Base-by-base conservation (phyloP, 2,888 invertebrate genomes). In the Agrochola circellaris region DNA sequence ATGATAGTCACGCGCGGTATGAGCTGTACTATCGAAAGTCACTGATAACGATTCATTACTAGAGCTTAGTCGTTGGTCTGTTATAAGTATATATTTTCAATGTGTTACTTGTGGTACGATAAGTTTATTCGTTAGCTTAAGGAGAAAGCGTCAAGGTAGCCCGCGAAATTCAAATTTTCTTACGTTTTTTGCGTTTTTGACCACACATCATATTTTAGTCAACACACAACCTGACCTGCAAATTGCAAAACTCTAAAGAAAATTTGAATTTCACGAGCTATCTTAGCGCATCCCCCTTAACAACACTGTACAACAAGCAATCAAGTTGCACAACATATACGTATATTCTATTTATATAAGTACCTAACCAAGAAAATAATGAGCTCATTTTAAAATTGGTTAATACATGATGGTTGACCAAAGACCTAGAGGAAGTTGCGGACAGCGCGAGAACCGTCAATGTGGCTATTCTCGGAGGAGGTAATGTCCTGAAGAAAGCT, bases 1-100 rank as follows among this genome's bases (percentile, higher is more conserved):
- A 62, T 30, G 20, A 34, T 38, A 17, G 79, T 54, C 81, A 79
- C 79, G 66, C 56, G 34, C 48, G 66, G 26, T 17, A 6, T 17
- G 23, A 34, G 42, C 23, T 81, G 64, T 34, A 75, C 68, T 45
- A 42, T 26, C 30, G 34, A 56, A 76, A 62, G 38, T 64, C 15
- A 51, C 56, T 62, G 62, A 38, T 51, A 45, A 54, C 45, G 20
- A 15, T 56, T 61, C 34, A 4, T 23, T 48, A 26, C 13, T 17
- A 38, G 26, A 23, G 34, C 17, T 60, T 54, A 34, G 15, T 34
- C 34, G 17, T 45, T 26, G 1, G 34, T 45, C 26, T 34, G 17
- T 26, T 11, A 26, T 38, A 26, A 9, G 11, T 34, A 30, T 42
- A 34, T n/a, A 5, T 38, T 68, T 34, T 30, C 8, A 23, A n/a